Conservation (phyloP, 2,888 invertebrate genomes). For the Xanthia togata region DNA sequence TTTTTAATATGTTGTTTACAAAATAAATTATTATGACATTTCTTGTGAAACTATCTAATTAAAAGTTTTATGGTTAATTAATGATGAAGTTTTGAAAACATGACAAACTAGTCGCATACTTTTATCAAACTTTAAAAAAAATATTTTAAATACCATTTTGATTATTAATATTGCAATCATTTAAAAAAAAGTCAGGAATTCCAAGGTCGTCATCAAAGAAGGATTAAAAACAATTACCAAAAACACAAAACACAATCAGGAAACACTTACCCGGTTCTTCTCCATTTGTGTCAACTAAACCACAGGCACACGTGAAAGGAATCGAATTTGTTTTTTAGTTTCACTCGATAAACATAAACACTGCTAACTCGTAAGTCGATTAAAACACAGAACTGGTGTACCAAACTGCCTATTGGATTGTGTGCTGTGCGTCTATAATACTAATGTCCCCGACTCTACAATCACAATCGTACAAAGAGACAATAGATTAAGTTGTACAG, state of each 20-base stretch:
- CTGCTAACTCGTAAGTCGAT: slow-evolving; percentile 9
- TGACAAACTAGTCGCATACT: slow-evolving; percentile 3
- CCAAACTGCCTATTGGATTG: slow-evolving; percentile 44
- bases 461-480: slow-evolving; percentile 24
- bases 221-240: not conserved
- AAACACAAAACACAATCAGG: not conserved
- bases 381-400: slow-evolving; percentile 30
- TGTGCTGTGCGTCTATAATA: slow-evolving; percentile 43
- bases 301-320: slow-evolving; percentile 15
- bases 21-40: not conserved
- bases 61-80: slow-evolving; percentile 7
- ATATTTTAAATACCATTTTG: too few species aligned
- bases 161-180: not conserved
- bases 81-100: not conserved
- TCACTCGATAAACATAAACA: slow-evolving; percentile 53
- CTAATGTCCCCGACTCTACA: slow-evolving; percentile 46
- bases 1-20: too few species aligned
- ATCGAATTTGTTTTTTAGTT: slow-evolving; percentile 42
- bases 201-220: not conserved
- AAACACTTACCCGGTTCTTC: slow-evolving; percentile 23
- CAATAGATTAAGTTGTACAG: slow-evolving; percentile 39
- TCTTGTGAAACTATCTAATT: slow-evolving; percentile 9
- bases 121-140: too few species aligned
- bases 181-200: not conserved
- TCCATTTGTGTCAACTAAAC: slow-evolving; percentile 33